Evolutionary conservation across 2,113 vertebrate species (phyloP).

Genomic region (Zosterops japonicus): DNA sequence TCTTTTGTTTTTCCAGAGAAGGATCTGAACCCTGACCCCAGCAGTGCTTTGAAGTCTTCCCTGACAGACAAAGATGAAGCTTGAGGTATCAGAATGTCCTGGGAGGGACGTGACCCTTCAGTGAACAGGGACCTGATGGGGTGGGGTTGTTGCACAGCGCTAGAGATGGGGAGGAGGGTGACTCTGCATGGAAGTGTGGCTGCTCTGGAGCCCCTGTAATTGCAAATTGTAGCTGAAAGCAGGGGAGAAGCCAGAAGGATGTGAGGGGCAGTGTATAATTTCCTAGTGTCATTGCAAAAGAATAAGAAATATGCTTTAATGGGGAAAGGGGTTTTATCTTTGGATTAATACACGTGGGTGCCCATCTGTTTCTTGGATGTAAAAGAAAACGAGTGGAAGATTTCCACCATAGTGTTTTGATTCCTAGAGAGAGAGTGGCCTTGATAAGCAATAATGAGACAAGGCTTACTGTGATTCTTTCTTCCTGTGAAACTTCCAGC

Average conservation of each 20-base stretch:
- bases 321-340: neutral
- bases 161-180: neutral
- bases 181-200: neutral
- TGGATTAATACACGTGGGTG: neutral
- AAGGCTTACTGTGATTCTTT: neutral
- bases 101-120: neutral
- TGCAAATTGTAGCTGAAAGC: neutral
- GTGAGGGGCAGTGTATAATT: neutral
- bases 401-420: neutral
- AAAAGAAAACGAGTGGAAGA: neutral
- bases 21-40: neutral
- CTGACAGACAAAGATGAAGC: neutral
- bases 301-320: neutral
- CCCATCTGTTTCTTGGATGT: neutral
- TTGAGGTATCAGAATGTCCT: neutral
- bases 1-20: neutral
- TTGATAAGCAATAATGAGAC: neutral
- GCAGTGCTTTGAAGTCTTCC: neutral
- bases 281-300: neutral
- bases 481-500: neutral
- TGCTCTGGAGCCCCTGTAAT: neutral
- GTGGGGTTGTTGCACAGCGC: neutral
- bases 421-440: neutral
- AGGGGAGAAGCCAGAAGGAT: neutral
- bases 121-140: neutral